Base-by-base conservation (phyloP, 2,888 invertebrate species). In the Coelinius sp. region DNA sequence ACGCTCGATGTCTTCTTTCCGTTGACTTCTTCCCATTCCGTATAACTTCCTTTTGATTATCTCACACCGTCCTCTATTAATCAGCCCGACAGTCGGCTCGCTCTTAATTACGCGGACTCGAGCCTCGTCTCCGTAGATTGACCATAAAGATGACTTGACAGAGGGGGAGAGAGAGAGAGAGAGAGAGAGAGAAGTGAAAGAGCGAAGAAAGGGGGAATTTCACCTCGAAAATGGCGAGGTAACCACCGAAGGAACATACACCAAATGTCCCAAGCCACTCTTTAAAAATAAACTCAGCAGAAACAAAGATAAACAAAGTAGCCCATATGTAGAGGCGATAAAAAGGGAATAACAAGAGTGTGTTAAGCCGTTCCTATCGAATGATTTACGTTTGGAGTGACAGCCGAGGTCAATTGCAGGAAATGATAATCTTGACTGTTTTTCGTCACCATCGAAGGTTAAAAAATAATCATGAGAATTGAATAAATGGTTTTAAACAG, bases 31-130 rank as follows among this genome's bases (percentile, higher is more conserved):
- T 85, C 81, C 83, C 84, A 85, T 85, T 82, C 84, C 81, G 69
- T 75, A 76, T 75, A 84, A 83, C 86, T 86, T 86, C 86, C 86
- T 86, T 85, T 86, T 85, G 85, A 86, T 86, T 86, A 86, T 86
- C 86, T 85, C 83, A 82, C 81, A 79, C 82, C 85, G 82, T 83
- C 84, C 85, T 84, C 85, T 85, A 86, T 86, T 86, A 86, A 86
- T 86, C 86, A 86, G 85, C 78, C 85, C 83, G 83, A 84, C 86
- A 83, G 82, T 85, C 82, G 78, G 83, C 79, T 80, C 80, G 82
- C 80, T 82, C 86, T 85, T 86, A 86, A 86, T 86, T 86, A 86
- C 85, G 85, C 82, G 81, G 75, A 77, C 80, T 82, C 80, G 77
- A 52, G 53, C 68, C 80, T 79, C 79, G 81, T 80, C 79, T 79